Conservation (phyloP, 2,113 vertebrate species). For the Semnopithecus entellus region DNA sequence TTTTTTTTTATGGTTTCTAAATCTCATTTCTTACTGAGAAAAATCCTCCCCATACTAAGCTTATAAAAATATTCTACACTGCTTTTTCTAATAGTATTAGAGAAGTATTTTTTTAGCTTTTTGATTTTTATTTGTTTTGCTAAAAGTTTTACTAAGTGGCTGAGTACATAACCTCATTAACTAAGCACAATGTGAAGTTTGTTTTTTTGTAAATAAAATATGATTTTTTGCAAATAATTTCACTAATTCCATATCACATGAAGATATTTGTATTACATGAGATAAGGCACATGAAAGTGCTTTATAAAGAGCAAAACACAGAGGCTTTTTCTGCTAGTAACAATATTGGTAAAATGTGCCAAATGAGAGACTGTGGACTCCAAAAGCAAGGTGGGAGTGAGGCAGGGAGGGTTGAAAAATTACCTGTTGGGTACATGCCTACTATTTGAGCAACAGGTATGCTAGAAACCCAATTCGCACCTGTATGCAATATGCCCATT, state of each 20-base stretch:
- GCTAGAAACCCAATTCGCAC: no score
- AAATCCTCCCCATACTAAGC: neutral
- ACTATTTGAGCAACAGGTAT: no score
- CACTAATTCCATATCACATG: neutral
- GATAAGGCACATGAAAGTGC: neutral
- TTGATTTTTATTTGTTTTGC: slow-evolving; percentile 7
- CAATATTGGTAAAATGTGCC: neutral
- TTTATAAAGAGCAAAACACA: neutral
- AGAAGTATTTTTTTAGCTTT: neutral
- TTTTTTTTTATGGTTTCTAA: slow-evolving; percentile 29
- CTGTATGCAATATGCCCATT: no score
- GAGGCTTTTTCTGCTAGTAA: neutral
- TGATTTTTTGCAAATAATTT: slow-evolving; percentile 16
- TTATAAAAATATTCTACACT: neutral
- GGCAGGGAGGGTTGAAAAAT: no score
- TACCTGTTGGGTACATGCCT: no score
- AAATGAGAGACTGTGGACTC: neutral
- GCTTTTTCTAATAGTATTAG: neutral
- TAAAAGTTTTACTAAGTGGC: slow-evolving; percentile 5
- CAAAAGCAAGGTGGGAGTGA: no score
- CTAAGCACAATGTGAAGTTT: neutral
- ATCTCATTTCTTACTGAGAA: slow-evolving; percentile 18
- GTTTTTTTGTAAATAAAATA: slow-evolving; percentile 40
- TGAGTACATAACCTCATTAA: neutral
- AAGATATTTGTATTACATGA: neutral